Base-by-base conservation (phyloP, 2,797 vertebrate species). In the Gorsachius magnificus region DNA sequence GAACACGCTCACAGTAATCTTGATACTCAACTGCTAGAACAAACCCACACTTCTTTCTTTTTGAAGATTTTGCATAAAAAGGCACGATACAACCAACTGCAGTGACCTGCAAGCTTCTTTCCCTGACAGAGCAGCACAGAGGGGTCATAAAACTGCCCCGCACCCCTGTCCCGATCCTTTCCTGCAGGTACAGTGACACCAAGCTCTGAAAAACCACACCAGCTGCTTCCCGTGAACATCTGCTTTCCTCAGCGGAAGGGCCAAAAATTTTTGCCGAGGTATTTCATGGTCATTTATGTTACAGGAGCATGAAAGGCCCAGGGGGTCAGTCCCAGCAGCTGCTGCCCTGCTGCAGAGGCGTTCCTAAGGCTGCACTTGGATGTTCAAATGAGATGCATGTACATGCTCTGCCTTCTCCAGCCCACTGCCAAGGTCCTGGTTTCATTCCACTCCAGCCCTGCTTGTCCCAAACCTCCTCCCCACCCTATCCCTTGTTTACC, bases 1-100 rank as follows among this genome's bases (percentile, higher is more conserved):
- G 51, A 70, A 87, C 80, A n/a, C 7, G 3, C 13, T 69, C 5
- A 3, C 0, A 0, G 22, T 53, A 31, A 51, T 43, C 13, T 36
- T 0, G 0, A 24, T 10, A 58, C 5, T 65, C 0, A 0, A 10
- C n/a, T 11, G 22, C 51, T 22, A 60, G 16, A 87, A 77, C 13
- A 79, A 86, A 68, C 8, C 31, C 75, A 13, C 1, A 3, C 11
- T 31, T 64, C 17, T 10, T 61, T 13, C 13, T 50, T 57, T 50
- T 36, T 28, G 33, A 85, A 64, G 21, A 48, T 29, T 83, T 48
- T 58, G 48, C 33, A 28, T 15, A 14, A 78, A 78, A 56, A 25
- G 11, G 6, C 22, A 77, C 1, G 9, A 41, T 26, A 31, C 2
- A 4, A 76, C 36, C 20, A 46, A 24, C 17, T 48, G 3, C 11